Percentiles rank a stretch among this genome's conserved stretches.
phyloP scores from a whole-genome alignment of 2,113 vertebrate species.

The Cynoglossus semilaevis region DNA sequence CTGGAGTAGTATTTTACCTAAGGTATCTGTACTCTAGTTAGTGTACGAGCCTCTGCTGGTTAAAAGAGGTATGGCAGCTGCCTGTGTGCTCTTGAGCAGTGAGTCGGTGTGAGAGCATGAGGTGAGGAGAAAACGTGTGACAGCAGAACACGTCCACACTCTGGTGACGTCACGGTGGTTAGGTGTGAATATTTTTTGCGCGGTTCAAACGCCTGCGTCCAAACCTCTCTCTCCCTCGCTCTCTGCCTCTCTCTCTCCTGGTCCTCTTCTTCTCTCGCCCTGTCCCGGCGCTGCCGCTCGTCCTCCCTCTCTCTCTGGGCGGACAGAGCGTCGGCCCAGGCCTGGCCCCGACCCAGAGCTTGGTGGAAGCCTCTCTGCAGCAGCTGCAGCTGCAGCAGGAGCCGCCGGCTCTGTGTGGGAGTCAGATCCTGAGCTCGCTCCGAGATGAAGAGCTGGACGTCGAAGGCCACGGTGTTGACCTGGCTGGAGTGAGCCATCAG shows the following conservation, averaged over 20 bases:
- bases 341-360: constrained; percentile 69
- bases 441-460: constrained; percentile 87
- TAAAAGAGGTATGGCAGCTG: too few relatives aligned
- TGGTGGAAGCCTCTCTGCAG: constrained; percentile 84
- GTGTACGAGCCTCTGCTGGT: too few relatives aligned
- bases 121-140: background rate
- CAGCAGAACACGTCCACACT: too few relatives aligned
- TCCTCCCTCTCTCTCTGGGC: constrained; percentile 68
- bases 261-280: constrained; percentile 48
- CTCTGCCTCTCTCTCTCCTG: constrained; percentile 54
- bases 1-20: too few relatives aligned
- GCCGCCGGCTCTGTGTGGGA: constrained; percentile 84
- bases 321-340: constrained; percentile 73
- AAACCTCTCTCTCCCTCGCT: constrained; percentile 78
- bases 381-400: constrained; percentile 84
- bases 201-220: constrained; percentile 49
- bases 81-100: constrained; percentile 11
- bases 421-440: constrained; percentile 86
- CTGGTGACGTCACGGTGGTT: too few relatives aligned
- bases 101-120: background rate
- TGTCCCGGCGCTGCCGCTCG: constrained; percentile 51
- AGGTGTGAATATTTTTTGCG: too few relatives aligned
- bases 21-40: too few relatives aligned
- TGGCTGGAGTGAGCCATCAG: constrained; percentile 75
- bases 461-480: constrained; percentile 77